Evolutionary conservation across 2,113 vertebrate genomes (phyloP).

Genomic region (Rhabdornis inornatus): DNA sequence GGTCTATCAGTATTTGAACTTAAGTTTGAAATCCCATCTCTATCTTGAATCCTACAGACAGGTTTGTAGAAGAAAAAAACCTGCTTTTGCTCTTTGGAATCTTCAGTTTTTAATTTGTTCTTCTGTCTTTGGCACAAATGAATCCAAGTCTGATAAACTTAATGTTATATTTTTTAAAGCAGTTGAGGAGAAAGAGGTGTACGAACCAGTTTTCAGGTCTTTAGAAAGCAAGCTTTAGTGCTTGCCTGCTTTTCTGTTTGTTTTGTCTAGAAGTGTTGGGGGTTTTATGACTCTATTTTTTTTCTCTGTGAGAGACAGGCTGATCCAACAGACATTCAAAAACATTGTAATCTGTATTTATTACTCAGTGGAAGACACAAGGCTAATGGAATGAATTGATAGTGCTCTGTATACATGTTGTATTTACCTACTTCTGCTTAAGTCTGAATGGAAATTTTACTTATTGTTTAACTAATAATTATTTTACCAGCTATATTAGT

Average conservation of each 20-base stretch:
- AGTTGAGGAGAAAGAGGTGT: neutral
- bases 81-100: neutral
- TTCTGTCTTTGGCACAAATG: neutral
- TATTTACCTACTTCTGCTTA: neutral
- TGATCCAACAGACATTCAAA: neutral
- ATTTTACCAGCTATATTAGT: neutral
- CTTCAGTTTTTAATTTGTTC: neutral
- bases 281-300: neutral
- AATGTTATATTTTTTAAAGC: neutral
- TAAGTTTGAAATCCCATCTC: neutral
- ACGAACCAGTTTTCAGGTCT: neutral
- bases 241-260: neutral
- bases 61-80: neutral
- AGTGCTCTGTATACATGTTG: neutral
- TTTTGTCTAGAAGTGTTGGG: neutral
- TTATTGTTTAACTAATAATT: slow-evolving; percentile 10
- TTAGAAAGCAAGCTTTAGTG: neutral
- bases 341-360: neutral
- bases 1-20: neutral
- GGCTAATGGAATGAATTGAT: neutral
- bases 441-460: neutral
- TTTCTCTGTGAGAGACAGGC: neutral
- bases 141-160: neutral
- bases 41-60: neutral
- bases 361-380: neutral